A percentile compares a stretch with the other conserved stretches of the same genome.
Evolutionary conservation across 2,113 vertebrate genomes (phyloP).

Genomic region (Spea bombifrons): DNA sequence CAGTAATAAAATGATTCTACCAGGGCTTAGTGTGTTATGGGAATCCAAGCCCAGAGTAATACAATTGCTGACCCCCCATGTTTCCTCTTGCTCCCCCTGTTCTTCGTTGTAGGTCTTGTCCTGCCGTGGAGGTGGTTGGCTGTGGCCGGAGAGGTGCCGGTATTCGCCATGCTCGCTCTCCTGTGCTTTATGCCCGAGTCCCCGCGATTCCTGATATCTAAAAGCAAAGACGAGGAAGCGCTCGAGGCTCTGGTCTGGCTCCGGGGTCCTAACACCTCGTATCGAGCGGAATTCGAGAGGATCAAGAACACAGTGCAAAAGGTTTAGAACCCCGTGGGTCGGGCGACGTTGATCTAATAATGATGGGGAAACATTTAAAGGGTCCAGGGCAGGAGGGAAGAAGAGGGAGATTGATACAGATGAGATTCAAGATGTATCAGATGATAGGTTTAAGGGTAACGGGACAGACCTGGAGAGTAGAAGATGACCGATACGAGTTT

Average conservation of each 20-base stretch:
- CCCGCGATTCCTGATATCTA: conserved; percentile 84
- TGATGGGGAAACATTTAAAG: neutral
- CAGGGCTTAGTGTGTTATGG: no score
- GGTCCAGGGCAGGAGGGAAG: neutral
- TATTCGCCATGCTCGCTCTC: conserved; percentile 75
- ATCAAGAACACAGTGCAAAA: conserved; percentile 70
- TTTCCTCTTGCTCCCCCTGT: neutral
- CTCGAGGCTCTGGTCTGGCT: conserved; percentile 77
- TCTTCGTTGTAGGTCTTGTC: conserved; percentile 61
- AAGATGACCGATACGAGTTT: no score
- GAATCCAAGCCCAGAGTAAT: no score
- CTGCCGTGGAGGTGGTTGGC: conserved; percentile 92
- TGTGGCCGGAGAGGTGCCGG: conserved; percentile 73
- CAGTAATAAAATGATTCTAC: no score
- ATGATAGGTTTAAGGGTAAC: no score
- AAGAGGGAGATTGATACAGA: neutral
- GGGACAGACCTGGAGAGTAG: no score
- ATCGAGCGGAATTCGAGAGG: conserved; percentile 65
- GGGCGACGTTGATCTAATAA: neutral
- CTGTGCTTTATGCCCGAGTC: conserved; percentile 88
- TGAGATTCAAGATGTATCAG: neutral
- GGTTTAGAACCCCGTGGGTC: conserved; percentile 54
- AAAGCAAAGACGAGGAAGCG: conserved; percentile 69
- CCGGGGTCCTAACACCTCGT: conserved; percentile 67
- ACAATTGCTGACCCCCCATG: neutral